Evolutionary conservation across 2,888 invertebrate genomes (phyloP).

Genomic region (Empis stercorea): DNA sequence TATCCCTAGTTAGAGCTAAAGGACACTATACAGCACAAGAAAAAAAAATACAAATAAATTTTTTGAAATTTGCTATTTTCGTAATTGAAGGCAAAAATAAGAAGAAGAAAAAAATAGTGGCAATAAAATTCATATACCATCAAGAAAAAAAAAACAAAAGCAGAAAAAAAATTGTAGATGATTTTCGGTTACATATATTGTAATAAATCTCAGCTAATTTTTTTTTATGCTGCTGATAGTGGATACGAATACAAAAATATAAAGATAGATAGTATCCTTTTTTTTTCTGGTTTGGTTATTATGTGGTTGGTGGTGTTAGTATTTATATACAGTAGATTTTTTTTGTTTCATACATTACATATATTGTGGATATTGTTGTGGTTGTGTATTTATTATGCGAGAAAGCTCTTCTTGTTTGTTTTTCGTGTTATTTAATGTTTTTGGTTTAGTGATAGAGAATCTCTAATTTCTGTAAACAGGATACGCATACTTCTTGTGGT

Average conservation of each 20-base stretch:
- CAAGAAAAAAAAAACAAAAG: background rate
- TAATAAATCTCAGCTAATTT: slow-evolving; percentile 1
- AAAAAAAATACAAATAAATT: too few relatives aligned
- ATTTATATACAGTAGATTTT: background rate
- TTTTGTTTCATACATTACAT: background rate
- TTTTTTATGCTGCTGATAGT: background rate
- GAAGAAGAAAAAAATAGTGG: background rate
- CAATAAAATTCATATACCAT: background rate
- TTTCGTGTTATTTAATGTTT: background rate
- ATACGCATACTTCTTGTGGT: background rate
- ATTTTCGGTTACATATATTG: background rate
- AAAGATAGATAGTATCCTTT: background rate
- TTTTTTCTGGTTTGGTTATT: background rate
- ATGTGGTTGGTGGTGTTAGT: background rate
- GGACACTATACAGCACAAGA: too few relatives aligned
- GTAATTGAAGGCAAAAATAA: background rate
- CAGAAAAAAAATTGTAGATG: background rate
- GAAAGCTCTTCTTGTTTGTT: background rate
- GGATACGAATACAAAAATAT: background rate
- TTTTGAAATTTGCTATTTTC: too few relatives aligned
- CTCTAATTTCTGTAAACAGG: background rate
- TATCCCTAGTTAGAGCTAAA: too few relatives aligned
- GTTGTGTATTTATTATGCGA: background rate
- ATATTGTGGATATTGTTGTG: too few relatives aligned
- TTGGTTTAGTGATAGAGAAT: background rate